Percentiles rank a stretch among this genome's conserved stretches.
phyloP scores from a whole-genome alignment of 2,113 vertebrate genomes.

The Zosterops borbonicus region DNA sequence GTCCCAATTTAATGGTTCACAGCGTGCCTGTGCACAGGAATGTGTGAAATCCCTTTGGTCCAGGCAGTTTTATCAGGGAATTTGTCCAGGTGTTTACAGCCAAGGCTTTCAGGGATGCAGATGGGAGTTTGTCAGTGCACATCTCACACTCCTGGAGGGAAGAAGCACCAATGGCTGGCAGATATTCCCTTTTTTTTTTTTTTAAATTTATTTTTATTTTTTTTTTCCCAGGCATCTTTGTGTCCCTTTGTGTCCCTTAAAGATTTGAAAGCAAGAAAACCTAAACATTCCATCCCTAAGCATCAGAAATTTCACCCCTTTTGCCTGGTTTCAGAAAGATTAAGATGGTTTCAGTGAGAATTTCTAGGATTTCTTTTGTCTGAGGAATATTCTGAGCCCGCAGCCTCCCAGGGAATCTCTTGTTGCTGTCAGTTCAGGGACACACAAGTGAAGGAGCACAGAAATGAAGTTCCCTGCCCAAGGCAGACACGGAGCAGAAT shows the following conservation, averaged over 20 bases:
- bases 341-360: neutral
- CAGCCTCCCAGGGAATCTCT: neutral
- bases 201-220: neutral
- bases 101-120: neutral
- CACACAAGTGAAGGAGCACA: neutral
- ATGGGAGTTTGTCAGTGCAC: neutral
- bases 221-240: neutral
- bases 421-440: constrained; percentile 23
- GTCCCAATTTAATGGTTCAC: neutral
- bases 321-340: neutral
- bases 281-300: neutral
- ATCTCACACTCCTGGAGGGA: neutral
- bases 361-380: neutral
- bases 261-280: neutral
- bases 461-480: constrained; percentile 38
- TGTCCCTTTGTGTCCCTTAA: neutral
- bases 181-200: neutral
- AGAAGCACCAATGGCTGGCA: neutral
- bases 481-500: constrained; percentile 44
- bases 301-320: neutral
- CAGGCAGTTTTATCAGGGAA: neutral
- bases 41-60: neutral
- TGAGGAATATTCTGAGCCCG: neutral
- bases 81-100: neutral
- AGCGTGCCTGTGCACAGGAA: neutral